phyloP scores from a whole-genome alignment of 2,113 vertebrate genomes.

The Pedionomus torquatus region DNA sequence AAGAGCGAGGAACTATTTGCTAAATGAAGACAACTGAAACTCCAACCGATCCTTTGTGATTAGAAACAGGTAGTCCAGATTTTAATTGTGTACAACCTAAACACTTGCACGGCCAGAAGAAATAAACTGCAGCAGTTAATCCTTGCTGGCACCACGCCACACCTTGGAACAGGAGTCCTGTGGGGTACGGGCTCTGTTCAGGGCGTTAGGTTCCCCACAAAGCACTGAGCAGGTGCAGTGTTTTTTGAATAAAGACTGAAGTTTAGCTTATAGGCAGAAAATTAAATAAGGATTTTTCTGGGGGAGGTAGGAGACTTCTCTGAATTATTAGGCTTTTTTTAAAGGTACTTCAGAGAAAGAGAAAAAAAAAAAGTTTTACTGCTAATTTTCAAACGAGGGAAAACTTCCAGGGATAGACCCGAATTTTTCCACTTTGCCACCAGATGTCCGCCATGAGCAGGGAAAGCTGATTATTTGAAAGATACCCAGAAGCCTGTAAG shows the following conservation, averaged over 20 bases:
- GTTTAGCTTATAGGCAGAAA: not conserved
- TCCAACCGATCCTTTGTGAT: not conserved
- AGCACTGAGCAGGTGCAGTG: not conserved
- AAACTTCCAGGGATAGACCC: slow-evolving; percentile 36
- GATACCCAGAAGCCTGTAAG: not conserved
- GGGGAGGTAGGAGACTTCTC: not conserved
- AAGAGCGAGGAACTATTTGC: not conserved
- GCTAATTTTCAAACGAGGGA: not conserved
- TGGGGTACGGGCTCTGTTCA: not conserved
- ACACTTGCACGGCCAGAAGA: not conserved
- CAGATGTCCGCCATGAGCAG: slow-evolving; percentile 79
- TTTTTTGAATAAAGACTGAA: not conserved
- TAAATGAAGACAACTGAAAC: not conserved
- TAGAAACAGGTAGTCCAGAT: not conserved
- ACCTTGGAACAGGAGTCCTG: not conserved
- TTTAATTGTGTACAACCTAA: not conserved
- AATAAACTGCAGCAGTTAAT: not conserved
- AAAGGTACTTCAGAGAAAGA: not conserved
- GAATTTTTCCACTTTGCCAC: slow-evolving; percentile 66
- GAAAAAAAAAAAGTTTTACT: not conserved
- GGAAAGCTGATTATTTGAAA: slow-evolving; percentile 50
- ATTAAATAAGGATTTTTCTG: not conserved
- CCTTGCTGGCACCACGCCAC: not conserved
- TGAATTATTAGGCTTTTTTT: not conserved
- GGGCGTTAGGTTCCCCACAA: not conserved